These are phyloP conservation scores for Andricus grossulariae DNA, from an alignment of 1,140 invertebrate species.

Conservation along the genomic window DNA sequence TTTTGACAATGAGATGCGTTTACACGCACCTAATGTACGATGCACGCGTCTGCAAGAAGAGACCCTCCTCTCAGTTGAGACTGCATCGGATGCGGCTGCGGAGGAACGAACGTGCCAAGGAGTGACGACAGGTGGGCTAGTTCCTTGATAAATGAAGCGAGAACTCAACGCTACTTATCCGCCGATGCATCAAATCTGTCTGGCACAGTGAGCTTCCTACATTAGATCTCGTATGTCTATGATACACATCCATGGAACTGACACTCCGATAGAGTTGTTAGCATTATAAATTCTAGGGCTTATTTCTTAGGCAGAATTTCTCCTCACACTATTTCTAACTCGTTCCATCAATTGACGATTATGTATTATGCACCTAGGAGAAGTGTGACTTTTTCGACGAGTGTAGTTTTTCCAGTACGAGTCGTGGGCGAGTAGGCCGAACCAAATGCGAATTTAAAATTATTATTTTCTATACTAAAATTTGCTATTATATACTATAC, in stretches of 20 bases:
- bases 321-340: too few species aligned
- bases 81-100: neutral
- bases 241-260: slow-evolving; percentile 40
- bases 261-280: slow-evolving; percentile 38
- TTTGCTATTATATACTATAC: too few species aligned
- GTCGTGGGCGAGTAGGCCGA: too few species aligned
- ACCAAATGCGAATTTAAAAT: too few species aligned
- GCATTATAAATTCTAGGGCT: slow-evolving; percentile 24
- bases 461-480: too few species aligned
- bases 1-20: slow-evolving; percentile 30
- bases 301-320: neutral
- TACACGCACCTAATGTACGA: slow-evolving; percentile 15
- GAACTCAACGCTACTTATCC: slow-evolving; percentile 67
- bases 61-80: neutral
- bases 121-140: slow-evolving; percentile 59
- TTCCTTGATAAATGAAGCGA: slow-evolving; percentile 67
- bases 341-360: too few species aligned
- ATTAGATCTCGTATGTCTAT: slow-evolving; percentile 46
- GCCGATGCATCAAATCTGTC: slow-evolving; percentile 67
- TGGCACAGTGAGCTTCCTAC: slow-evolving; percentile 41
- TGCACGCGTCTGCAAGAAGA: slow-evolving; percentile 18
- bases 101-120: neutral
- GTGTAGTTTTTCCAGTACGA: too few species aligned
- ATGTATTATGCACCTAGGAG: too few species aligned
- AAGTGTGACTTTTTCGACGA: too few species aligned